phyloP scores from a whole-genome alignment of 2,888 invertebrate species.

The Archips xylosteana region DNA sequence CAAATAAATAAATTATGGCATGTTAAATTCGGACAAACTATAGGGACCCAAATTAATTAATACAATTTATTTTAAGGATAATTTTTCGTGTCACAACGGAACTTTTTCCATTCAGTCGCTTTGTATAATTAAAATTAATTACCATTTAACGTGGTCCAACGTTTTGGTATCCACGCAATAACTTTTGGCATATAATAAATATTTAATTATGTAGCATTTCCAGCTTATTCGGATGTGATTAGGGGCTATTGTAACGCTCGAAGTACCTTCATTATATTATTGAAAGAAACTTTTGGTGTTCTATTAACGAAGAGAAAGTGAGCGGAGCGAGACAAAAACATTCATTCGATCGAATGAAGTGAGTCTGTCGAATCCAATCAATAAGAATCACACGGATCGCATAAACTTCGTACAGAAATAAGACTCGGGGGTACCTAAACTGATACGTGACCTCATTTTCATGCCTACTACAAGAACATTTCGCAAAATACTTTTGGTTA shows the following conservation, averaged over 20 bases:
- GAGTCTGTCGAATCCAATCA: slow-evolving; percentile 3
- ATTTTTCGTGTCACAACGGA: too few species aligned
- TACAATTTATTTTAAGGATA: too few species aligned
- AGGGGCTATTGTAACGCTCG: not conserved
- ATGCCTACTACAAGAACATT: not conserved
- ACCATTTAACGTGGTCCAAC: too few species aligned
- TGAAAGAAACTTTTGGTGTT: not conserved
- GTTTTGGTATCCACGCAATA: too few species aligned
- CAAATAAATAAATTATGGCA: too few species aligned
- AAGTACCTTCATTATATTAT: not conserved
- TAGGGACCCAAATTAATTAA: too few species aligned
- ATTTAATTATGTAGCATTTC: not conserved
- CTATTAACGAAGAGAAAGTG: not conserved
- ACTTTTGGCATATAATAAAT: too few species aligned
- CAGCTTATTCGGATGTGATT: not conserved
- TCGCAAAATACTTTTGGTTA: not conserved
- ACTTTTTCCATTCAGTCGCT: too few species aligned
- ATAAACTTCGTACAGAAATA: slow-evolving; percentile 7
- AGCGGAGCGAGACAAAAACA: slow-evolving; percentile 1
- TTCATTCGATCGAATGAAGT: slow-evolving; percentile 14
- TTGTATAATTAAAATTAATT: too few species aligned
- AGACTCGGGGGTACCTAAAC: not conserved
- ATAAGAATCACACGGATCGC: not conserved
- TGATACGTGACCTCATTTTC: slow-evolving; percentile 4
- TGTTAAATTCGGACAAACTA: too few species aligned